Conservation (phyloP, 2,113 vertebrate genomes). For the Stigmatopora argus region DNA sequence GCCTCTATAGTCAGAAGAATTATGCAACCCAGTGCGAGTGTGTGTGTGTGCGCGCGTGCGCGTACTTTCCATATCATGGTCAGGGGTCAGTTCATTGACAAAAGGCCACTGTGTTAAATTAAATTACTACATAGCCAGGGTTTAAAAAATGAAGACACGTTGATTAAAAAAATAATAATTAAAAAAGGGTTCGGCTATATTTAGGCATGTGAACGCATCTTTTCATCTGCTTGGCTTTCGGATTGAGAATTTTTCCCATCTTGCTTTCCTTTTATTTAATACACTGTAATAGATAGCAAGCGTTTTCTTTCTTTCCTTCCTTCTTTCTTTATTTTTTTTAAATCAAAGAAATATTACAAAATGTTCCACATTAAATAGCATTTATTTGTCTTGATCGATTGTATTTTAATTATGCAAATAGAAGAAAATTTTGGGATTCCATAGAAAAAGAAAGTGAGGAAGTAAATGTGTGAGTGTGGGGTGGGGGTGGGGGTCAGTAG, state of each 20-base stretch:
- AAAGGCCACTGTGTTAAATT: not conserved
- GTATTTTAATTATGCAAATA: not conserved
- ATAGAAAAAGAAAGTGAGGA: not conserved
- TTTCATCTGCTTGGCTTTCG: not conserved
- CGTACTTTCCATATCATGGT: not conserved
- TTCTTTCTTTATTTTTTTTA: not conserved
- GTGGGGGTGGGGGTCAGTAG: conserved; percentile 7
- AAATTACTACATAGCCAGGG: not conserved
- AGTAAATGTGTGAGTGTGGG: not conserved
- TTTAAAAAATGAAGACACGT: not conserved
- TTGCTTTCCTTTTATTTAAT: not conserved
- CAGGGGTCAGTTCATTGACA: conserved; percentile 4
- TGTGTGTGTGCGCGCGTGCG: conserved; percentile 17
- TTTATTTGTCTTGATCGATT: not conserved
- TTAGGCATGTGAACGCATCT: not conserved
- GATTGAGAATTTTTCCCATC: not conserved
- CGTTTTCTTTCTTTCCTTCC: not conserved
- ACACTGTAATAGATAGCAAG: not conserved
- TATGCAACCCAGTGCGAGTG: conserved; percentile 41
- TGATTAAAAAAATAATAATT: not conserved
- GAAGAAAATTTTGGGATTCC: not conserved
- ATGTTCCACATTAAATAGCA: not conserved
- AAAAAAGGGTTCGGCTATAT: not conserved
- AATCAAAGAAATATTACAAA: not conserved
- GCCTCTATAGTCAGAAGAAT: conserved; percentile 45